phyloP scores from a whole-genome alignment of 2,113 vertebrate genomes.

The Hemiprocne comata region DNA sequence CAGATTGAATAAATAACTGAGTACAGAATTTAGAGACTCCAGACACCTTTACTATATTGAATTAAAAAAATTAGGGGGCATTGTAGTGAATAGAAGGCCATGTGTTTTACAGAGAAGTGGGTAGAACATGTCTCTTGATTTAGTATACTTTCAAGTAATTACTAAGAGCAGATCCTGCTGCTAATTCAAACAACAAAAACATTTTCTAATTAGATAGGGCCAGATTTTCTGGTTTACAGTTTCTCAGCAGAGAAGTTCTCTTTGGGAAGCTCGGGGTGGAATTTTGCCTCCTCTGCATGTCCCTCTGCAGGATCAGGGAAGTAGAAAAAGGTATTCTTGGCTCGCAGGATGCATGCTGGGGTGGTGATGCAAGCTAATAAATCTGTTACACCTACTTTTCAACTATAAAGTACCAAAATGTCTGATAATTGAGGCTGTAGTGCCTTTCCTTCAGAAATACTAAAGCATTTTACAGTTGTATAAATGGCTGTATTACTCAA shows the following conservation, averaged over 20 bases:
- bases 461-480: neutral
- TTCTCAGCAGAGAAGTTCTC: neutral
- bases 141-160: neutral
- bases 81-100: neutral
- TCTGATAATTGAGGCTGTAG: neutral
- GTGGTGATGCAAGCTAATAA: neutral
- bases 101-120: neutral
- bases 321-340: neutral
- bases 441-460: neutral
- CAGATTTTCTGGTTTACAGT: neutral
- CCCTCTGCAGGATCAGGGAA: neutral
- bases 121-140: neutral
- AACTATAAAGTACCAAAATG: neutral
- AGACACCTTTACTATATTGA: neutral
- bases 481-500: neutral
- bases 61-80: neutral
- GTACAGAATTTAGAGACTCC: neutral
- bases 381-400: neutral
- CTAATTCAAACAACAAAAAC: neutral
- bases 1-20: neutral
- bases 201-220: neutral
- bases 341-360: fast-evolving
- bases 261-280: neutral
- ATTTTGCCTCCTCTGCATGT: neutral
- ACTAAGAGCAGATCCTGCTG: neutral